Conservation (phyloP, 2,888 invertebrate species). For the Macaria notata region DNA sequence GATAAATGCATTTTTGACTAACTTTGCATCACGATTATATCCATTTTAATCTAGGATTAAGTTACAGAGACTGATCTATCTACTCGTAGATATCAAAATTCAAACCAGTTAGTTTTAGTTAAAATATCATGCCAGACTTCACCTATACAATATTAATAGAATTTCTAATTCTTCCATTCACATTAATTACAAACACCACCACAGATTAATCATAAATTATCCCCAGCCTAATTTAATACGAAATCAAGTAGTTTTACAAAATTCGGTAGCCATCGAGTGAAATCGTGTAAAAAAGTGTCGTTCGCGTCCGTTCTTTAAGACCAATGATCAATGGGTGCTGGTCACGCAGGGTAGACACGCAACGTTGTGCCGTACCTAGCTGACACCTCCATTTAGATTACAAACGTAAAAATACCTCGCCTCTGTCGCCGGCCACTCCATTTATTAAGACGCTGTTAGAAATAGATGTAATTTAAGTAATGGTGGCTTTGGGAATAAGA, state of each 20-base stretch:
- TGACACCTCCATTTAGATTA: conserved; percentile 61
- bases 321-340: conserved; percentile 64
- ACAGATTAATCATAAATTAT: no score
- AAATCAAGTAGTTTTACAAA: conserved; percentile 7
- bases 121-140: no score
- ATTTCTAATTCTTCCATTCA: no score
- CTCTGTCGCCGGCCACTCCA: conserved; percentile 55
- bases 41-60: no score
- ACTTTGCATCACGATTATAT: no score
- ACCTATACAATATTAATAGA: no score
- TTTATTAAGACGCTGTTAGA: conserved; percentile 47
- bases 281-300: conserved; percentile 59
- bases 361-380: conserved; percentile 41
- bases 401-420: conserved; percentile 64
- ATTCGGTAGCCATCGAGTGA: conserved; percentile 17
- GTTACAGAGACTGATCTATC: no score
- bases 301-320: conserved; percentile 59
- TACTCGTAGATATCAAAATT: no score
- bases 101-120: no score
- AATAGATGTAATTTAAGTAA: conserved; percentile 15
- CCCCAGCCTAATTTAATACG: background rate
- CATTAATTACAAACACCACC: no score
- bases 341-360: conserved; percentile 69
- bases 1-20: no score
- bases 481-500: background rate